Base-by-base conservation (phyloP, 2,113 vertebrate genomes). In the Oreochromis spilurus region DNA sequence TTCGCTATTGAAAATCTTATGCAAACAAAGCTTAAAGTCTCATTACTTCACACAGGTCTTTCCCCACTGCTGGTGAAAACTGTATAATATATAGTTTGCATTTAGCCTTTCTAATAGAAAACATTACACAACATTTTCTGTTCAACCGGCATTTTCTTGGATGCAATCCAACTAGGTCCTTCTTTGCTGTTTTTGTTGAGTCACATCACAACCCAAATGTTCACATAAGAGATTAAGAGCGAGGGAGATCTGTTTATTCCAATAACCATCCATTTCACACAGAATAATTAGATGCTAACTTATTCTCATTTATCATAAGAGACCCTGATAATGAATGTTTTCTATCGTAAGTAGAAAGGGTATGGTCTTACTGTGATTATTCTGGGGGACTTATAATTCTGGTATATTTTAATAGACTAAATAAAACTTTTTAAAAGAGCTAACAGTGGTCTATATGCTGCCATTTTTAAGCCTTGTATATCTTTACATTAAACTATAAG, bases 81-180 rank as follows among this genome's bases (percentile, higher is more conserved):
- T 40, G 62, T 21, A 65, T 65, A 67, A 40, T 67, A 2, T 67
- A 40, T 67, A 24, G n/a, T 67, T 40, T 40, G 19, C 7, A 40
- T 67, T 24, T 67, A 67, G 1, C 60, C 31, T 12, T 36, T 7
- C 58, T 2, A 36, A 62, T 0, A 67, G 0, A n/a, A 5, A 13
- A 21, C 62, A 38, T 48, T 16, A 24, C 12, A 45, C 13, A 70
- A 70, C n/a, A 45, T 43, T 70, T 70, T 70, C 65, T 70, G 36
- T 67, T 24, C 4, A 2, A 70, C 11, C 0, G 7, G n/a, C 65
- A 43, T 43, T 70, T 43, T 70, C 65, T 43, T 40, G 36, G 65
- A 70, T 43, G n/a, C 2, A 0, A 70, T 70, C 36, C 36, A 43
- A 24, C 11, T 0, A 0, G 12, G 65, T 70, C 36, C 2, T 70